A percentile compares a stretch with the other conserved stretches of the same genome.
Conservation (phyloP, 2,113 vertebrate genomes). For the Pangasianodon gigas region DNA sequence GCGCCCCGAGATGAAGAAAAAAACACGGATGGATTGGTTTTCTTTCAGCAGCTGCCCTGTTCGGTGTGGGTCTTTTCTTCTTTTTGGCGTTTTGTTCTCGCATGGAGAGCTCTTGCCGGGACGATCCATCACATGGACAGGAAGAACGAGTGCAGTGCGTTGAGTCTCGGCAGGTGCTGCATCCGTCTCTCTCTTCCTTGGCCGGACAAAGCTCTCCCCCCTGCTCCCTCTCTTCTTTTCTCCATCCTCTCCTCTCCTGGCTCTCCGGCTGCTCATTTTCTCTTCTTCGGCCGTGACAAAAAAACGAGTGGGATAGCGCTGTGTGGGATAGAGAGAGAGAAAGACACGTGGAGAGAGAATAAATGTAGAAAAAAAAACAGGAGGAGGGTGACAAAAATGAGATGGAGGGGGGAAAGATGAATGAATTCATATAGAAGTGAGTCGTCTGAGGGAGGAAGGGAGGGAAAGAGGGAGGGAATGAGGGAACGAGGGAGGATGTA, state of each 20-base stretch:
- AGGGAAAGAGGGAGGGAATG: conserved; percentile 37
- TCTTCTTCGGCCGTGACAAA: conserved; percentile 54
- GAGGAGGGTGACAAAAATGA: conserved; percentile 32
- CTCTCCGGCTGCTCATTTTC: conserved; percentile 54
- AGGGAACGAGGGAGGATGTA: conserved; percentile 32
- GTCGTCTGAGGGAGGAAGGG: conserved; percentile 24
- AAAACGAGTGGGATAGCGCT: conserved; percentile 50
- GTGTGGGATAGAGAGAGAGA: conserved; percentile 46
- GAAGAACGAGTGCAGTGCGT: conserved; percentile 43
- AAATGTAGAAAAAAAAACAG: conserved; percentile 35
- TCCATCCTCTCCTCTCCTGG: conserved; percentile 30
- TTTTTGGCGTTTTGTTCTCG: conserved; percentile 43
- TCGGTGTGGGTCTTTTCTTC: conserved; percentile 42
- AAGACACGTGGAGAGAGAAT: conserved; percentile 27
- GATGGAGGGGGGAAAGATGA: conserved; percentile 44
- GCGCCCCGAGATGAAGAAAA: background rate
- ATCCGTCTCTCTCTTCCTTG: conserved; percentile 29
- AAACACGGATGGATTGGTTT: conserved; percentile 10
- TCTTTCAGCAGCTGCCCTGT: conserved; percentile 42
- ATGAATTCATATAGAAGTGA: conserved; percentile 47
- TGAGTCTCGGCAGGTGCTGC: conserved; percentile 57
- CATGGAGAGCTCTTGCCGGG: conserved; percentile 39
- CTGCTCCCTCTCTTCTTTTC: conserved; percentile 41
- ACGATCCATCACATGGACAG: conserved; percentile 54
- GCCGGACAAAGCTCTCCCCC: conserved; percentile 39